phyloP scores from a whole-genome alignment of 2,888 invertebrate genomes.

The Syrphus vitripennis region DNA sequence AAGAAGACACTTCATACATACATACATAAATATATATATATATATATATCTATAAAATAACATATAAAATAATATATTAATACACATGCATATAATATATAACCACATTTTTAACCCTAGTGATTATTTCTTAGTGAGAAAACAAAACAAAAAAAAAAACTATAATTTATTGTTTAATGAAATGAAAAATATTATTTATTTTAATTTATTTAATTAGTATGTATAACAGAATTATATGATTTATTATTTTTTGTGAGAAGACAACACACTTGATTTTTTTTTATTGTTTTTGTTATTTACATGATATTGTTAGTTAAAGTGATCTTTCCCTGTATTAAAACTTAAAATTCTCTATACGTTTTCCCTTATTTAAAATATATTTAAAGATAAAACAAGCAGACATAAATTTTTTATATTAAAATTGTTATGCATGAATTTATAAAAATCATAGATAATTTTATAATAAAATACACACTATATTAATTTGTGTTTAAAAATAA shows the following conservation, averaged over 20 bases:
- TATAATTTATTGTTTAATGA: conserved; percentile 16
- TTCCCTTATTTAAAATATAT: conserved; percentile 55
- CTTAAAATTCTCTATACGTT: neutral
- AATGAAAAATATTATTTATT: conserved; percentile 35
- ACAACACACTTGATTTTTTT: neutral
- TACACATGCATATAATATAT: conserved; percentile 41
- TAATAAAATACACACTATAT: conserved; percentile 3
- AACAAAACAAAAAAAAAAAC: neutral
- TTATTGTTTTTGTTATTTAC: conserved; percentile 25
- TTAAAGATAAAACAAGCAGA: conserved; percentile 25
- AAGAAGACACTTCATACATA: conserved; percentile 41
- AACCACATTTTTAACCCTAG: conserved; percentile 42
- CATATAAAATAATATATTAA: conserved; percentile 26
- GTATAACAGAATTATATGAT: neutral
- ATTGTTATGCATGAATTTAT: conserved; percentile 11
- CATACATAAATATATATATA: conserved; percentile 33
- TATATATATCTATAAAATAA: conserved; percentile 8
- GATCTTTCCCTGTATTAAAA: neutral
- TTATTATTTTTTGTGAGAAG: neutral
- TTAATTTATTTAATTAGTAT: conserved; percentile 28
- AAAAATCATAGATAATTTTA: conserved; percentile 4
- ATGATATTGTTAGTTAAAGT: conserved; percentile 5
- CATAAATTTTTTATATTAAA: neutral
- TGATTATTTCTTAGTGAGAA: conserved; percentile 58
- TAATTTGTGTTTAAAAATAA: conserved; percentile 15